Conservation (phyloP, 2,797 vertebrate species). For the Pitangus sulphuratus region DNA sequence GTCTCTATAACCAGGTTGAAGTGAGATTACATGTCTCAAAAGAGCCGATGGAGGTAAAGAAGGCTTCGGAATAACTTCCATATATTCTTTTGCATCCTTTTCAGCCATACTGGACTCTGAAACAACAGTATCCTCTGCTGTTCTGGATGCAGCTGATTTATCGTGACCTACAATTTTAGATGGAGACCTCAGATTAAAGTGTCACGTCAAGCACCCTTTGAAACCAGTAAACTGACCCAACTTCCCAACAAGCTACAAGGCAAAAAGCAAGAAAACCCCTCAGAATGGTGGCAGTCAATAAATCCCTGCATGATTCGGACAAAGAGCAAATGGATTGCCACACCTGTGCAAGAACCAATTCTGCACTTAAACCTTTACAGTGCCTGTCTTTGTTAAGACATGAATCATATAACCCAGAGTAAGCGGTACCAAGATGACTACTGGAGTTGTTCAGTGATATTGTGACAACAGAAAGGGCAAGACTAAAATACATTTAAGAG, state of each 20-base stretch:
- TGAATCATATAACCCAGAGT: not conserved
- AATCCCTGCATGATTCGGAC: accelerated
- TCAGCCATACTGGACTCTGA: not conserved
- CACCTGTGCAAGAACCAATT: not conserved
- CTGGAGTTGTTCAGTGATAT: not conserved
- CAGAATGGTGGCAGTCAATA: accelerated
- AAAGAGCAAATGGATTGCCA: not conserved
- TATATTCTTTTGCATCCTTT: not conserved
- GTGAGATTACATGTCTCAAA: not conserved
- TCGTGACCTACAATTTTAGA: not conserved
- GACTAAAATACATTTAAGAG: not conserved
- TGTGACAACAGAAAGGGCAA: not conserved
- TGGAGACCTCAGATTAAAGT: not conserved
- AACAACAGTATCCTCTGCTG: not conserved
- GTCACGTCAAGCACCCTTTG: not conserved
- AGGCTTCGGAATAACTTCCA: not conserved
- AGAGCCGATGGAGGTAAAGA: not conserved
- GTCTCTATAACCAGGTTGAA: not conserved
- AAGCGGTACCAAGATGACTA: not conserved
- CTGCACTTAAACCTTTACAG: not conserved
- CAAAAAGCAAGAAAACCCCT: not conserved
- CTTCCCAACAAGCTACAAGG: not conserved
- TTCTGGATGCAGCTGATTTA: not conserved
- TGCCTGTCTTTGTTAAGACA: not conserved
- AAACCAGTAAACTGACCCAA: not conserved